Evolutionary conservation across 2,797 vertebrate genomes (phyloP), one percentile per base, ranked within the genome.

Genomic region (Peromyscus melanophrys): DNA sequence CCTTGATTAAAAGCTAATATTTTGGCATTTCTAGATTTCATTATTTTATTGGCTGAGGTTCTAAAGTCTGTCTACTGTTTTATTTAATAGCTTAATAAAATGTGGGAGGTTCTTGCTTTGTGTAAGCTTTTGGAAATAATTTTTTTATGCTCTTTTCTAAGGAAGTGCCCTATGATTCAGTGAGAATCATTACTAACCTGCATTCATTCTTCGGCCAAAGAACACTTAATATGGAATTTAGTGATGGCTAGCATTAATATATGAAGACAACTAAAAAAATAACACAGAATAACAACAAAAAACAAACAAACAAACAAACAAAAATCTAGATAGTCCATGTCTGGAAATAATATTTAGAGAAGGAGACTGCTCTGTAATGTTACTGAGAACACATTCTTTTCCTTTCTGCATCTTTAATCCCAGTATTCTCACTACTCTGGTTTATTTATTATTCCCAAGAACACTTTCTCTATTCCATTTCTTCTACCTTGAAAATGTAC

Each of bases 41-140:
- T 94, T 89, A 90, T 93, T 93, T 95, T 90, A 86, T 94, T 97
- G 87, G 49, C 92, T 84, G 90, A 92, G 34, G 92, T 97, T 96
- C 61, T 78, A 86, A 89, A 90, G 83, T 93, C 90, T 95, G 17
- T 89, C 86, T 97, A 87, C 92, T 97, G 78, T 98, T 97, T 98
- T 96, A 98, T 96, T 97, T 94, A 97, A 96, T 94, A 96, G n/a
- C 71, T 97, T 97, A 97, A 97, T 94, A 96, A 97, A 96, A 81
- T 63, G 78, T 92, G 57, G 61, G 63, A 87, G 34, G 4, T 91
- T 97, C 88, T 94, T 90, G 71, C 84, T 89, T 95, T 80, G 80
- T 92, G 80, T 94, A 96, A 61, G 86, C 92, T 95, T 95, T 77
- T 85, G 94, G 96, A 94, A 96, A 95, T 87, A 92, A 92, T 97